These are phyloP conservation scores for Panulirus ornatus DNA, from an alignment of 1,140 invertebrate species.

Conservation along the genomic window DNA sequence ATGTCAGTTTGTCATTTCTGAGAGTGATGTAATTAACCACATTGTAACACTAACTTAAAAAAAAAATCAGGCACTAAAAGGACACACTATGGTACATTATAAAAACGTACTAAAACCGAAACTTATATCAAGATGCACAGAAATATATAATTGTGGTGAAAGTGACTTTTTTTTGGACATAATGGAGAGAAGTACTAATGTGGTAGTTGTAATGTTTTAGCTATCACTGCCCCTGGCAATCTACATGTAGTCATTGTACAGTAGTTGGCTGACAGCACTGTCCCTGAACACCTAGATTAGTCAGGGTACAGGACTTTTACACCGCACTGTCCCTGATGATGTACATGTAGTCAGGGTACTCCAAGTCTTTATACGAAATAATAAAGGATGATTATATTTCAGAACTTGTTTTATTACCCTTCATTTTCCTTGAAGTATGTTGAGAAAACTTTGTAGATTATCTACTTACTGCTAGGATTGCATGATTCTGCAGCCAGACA, in stretches of 20 bases:
- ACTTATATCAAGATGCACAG: background rate
- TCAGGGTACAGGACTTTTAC: conserved; percentile 45
- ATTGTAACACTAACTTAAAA: background rate
- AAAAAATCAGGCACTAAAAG: background rate
- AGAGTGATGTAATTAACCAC: background rate
- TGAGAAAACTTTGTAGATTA: no score
- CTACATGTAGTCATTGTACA: conserved; percentile 24
- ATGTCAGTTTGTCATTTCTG: conserved; percentile 41
- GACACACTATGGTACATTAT: no score
- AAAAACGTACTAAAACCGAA: background rate
- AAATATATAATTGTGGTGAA: background rate
- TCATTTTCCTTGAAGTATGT: background rate
- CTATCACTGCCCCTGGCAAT: conserved; percentile 49
- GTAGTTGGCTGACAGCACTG: conserved; percentile 48
- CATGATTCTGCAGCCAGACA: no score
- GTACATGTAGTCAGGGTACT: conserved; percentile 64
- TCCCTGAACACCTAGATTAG: conserved; percentile 36
- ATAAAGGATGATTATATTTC: conserved; percentile 73
- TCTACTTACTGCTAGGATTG: no score
- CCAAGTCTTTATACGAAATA: conserved; percentile 72
- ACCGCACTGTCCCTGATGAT: background rate
- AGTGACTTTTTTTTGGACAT: conserved; percentile 12
- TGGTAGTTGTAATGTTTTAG: conserved; percentile 58
- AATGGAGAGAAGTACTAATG: conserved; percentile 51
- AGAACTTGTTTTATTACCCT: conserved; percentile 24